These are phyloP conservation scores for Perizoma flavofasciatum DNA, from an alignment of 2,888 invertebrate species.

Conservation along the genomic window DNA sequence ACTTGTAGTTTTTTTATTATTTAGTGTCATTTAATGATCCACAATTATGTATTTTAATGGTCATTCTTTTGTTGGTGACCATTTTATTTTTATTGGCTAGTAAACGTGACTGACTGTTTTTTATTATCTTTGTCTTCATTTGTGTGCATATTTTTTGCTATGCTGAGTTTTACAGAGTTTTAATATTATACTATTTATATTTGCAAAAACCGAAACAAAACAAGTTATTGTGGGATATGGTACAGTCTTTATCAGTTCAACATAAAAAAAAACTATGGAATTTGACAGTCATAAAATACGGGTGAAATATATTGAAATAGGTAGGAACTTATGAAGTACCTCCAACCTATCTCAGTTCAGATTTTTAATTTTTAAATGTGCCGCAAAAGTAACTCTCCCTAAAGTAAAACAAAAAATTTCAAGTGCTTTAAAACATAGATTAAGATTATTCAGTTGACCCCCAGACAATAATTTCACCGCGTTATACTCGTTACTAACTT, in stretches of 20 bases:
- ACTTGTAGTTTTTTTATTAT: too few species aligned
- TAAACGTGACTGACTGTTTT: conserved; percentile 42
- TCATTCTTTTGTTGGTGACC: conserved; percentile 40
- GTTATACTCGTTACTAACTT: conserved; percentile 35
- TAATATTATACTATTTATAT: too few species aligned
- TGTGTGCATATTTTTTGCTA: not conserved
- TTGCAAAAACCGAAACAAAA: too few species aligned
- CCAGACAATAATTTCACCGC: conserved; percentile 31
- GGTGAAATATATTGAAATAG: too few species aligned
- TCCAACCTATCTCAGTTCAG: too few species aligned
- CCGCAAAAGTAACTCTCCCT: conserved; percentile 19
- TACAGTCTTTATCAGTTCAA: too few species aligned
- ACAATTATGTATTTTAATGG: conserved; percentile 32
- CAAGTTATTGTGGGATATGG: not conserved
- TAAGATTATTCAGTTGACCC: conserved; percentile 34
- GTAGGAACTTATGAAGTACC: too few species aligned
- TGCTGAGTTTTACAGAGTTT: too few species aligned
- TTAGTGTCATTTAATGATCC: too few species aligned
- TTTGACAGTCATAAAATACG: not conserved
- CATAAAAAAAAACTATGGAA: not conserved
- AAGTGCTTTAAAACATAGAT: conserved; percentile 29
- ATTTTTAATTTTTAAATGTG: not conserved
- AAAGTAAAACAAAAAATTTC: conserved; percentile 30
- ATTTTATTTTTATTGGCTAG: conserved; percentile 40
- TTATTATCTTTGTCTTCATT: conserved; percentile 22